phyloP scores from a whole-genome alignment of 2,888 invertebrate genomes.

The Hemistola chrysoprasaria region DNA sequence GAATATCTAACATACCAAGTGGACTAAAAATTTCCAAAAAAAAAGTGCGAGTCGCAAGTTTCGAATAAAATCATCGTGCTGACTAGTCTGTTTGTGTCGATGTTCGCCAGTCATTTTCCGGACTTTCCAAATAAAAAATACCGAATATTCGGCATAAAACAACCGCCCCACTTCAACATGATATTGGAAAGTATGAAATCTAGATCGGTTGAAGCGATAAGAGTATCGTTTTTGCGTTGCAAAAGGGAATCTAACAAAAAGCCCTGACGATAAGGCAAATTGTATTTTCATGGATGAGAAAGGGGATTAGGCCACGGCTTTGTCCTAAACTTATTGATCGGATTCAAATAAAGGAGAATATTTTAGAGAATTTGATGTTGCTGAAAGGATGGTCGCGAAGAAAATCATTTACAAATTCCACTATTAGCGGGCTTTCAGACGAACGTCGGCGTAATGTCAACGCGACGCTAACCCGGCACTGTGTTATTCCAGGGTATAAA shows the following conservation, averaged over 20 bases:
- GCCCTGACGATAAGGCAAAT: conserved; percentile 19
- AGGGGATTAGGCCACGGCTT: conserved; percentile 10
- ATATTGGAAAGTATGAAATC: conserved; percentile 23
- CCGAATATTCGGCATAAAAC: neutral
- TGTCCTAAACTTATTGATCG: conserved; percentile 15
- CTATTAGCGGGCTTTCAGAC: too few relatives aligned
- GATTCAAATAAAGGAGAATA: conserved; percentile 1
- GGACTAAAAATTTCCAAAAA: too few relatives aligned
- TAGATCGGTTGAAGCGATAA: conserved; percentile 26
- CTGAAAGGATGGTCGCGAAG: too few relatives aligned
- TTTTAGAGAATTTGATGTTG: conserved; percentile 1
- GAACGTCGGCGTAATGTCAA: too few relatives aligned
- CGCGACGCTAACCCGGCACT: too few relatives aligned
- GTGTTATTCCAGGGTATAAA: too few relatives aligned
- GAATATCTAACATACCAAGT: too few relatives aligned
- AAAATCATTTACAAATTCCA: too few relatives aligned
- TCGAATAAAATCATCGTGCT: too few relatives aligned
- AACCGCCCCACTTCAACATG: conserved; percentile 1
- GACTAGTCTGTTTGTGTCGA: too few relatives aligned
- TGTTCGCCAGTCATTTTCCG: too few relatives aligned
- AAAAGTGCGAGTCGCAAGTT: too few relatives aligned
- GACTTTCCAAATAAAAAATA: neutral
- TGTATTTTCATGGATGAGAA: conserved; percentile 18
- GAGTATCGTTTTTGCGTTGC: conserved; percentile 23
- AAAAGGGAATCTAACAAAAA: conserved; percentile 19